These are phyloP conservation scores for Panorpa germanica DNA, from an alignment of 2,888 invertebrate species.

Conservation along the genomic window DNA sequence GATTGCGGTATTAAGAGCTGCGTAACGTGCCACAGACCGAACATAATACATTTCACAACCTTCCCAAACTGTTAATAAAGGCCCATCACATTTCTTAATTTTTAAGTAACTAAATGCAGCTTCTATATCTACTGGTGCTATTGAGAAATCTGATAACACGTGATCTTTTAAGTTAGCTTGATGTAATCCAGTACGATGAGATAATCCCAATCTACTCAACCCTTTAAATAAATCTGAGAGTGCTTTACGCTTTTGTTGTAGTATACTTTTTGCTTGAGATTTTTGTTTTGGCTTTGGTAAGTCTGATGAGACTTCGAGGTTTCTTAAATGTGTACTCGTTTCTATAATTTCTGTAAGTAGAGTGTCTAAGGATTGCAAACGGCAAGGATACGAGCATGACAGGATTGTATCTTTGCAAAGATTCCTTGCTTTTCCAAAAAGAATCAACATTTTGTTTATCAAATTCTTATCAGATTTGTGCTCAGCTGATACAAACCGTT, in stretches of 20 bases:
- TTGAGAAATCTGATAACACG: constrained; percentile 38
- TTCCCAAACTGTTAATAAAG: constrained; percentile 45
- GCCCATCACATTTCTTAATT: constrained; percentile 26
- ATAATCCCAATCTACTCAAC: constrained; percentile 54
- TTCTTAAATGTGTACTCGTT: constrained; percentile 44
- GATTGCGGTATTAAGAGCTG: constrained; percentile 38
- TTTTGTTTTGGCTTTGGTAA: constrained; percentile 53
- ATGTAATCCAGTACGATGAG: constrained; percentile 60
- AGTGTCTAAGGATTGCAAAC: constrained; percentile 42
- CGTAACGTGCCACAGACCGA: constrained; percentile 46
- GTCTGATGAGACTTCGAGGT: constrained; percentile 36
- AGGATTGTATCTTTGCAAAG: constrained; percentile 43
- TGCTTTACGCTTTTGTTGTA: constrained; percentile 71
- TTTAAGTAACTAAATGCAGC: constrained; percentile 34
- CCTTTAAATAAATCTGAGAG: constrained; percentile 73
- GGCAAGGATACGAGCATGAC: constrained; percentile 32
- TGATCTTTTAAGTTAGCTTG: constrained; percentile 29
- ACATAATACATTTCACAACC: constrained; percentile 58
- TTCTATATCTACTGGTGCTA: constrained; percentile 51
- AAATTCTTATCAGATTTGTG: too few relatives aligned
- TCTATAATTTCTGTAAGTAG: constrained; percentile 46
- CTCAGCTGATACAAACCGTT: too few relatives aligned
- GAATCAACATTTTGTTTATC: constrained; percentile 21
- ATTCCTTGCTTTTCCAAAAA: constrained; percentile 39
- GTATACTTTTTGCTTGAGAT: constrained; percentile 58